Base-by-base conservation (phyloP, 2,888 invertebrate species). In the Cotesia congregata region DNA sequence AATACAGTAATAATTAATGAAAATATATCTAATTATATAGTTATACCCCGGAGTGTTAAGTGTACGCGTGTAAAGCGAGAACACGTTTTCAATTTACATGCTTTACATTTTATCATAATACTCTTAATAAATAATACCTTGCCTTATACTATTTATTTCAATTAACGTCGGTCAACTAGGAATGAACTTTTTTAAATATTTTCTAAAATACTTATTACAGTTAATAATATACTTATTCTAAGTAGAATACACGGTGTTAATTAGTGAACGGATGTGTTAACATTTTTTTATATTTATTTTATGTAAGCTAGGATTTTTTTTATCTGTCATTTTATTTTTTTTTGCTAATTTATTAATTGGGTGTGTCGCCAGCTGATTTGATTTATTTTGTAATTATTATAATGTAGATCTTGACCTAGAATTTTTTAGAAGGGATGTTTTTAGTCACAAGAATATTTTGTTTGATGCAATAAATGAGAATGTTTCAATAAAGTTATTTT, bases 1-100 rank as follows among this genome's bases (percentile, higher is more conserved):
- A 68, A 17, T 59, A 20, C 73, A 77, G 79, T 79, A 77, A 79
- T 80, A 81, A 81, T 81, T 79, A 80, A 79, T 79, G 76, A 78
- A 81, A 30, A 72, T 65, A 65, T 65, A 17, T 30, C 65, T 65
- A 6, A 62, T 50, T 50, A 50, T 50, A 12, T 50, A 62, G 20
- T 62, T 65, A 20, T 65, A 65, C 65, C 6, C 38, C 1, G 12
- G 65, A 30, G 12, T 30, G 12, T 38, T 30, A 30, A 38, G 6
- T 30, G 6, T 65, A 30, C 6, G 12, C 38, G 12, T 30, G 65
- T 30, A 30, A 65, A 65, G 50, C 12, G 50, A 50, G 50, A 50
- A 50, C 50, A 50, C 12, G 50, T 50, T 50, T 50, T 50, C 50
- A 50, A 50, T 50, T 50, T 50, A 12, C 50, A 50, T 50, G 50